Evolutionary conservation across 53 echinoderm and acorn worm species (phyloP), one percentile per base, ranked within the genome.

Genomic region (Patiria pectinifera): DNA sequence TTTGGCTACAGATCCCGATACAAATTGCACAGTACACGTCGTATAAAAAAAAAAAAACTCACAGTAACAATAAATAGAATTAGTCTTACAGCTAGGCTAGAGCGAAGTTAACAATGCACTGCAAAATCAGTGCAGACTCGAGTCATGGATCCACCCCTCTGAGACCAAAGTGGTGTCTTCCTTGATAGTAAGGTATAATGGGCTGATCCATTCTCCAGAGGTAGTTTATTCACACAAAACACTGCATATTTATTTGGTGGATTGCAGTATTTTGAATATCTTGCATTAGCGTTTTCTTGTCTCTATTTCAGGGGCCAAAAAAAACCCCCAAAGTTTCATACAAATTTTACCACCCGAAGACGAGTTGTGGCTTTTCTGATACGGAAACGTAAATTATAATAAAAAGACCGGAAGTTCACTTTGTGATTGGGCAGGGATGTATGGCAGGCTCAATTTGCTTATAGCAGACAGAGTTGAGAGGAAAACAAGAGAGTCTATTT

Each of bases 201-300:
- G 89, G 71, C 89, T 62, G 66, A 63, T 89, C 89, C 89, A 89
- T 22, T 89, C 62, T 62, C 80, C 22, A 69, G 89, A 89, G 89
- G 89, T 89, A 89, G 89, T 79, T 89, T 58, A 79, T 46, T 80
- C 62, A 63, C 11, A 80, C 76, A 46, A 62, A 21, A 79, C 89
- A 80, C 80, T 80, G 80, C 80, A 89, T 26, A 23, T 4, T 14
- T 74, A 45, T 46, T 76, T 23, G 25, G 76, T 79, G 47, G 80
- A 45, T 79, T 44, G 16, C 47, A 45, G 80, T 35, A 13, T 46
- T 45, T 48, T 45, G 46, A 22, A 59, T 22, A 59, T 59, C 53
- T 8, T 83, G 59, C 59, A 48, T 81, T 81, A 21, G 81, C 21
- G 45, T 81, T 48, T 66, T 11, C 21, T 24, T 76, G 11, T 76